Conservation (phyloP, 2,888 invertebrate species). For the Drosophila cyrtoloma region DNA sequence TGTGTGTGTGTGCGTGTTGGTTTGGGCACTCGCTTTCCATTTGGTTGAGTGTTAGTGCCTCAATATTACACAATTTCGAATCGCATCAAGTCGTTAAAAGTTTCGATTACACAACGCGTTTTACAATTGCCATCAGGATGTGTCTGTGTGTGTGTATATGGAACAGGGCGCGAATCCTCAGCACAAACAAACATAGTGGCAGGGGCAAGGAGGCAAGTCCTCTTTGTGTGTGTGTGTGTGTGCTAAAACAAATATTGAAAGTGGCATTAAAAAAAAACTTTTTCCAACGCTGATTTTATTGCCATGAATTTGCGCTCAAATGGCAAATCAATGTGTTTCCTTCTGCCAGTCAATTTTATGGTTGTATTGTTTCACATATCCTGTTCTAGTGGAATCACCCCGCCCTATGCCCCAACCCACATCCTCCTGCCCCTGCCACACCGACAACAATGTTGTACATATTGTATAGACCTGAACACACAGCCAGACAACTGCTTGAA, state of each 20-base stretch:
- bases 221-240: conserved; percentile 8
- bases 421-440: too few species aligned
- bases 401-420: neutral
- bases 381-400: conserved; percentile 17
- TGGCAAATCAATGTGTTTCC: conserved; percentile 82
- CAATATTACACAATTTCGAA: conserved; percentile 79
- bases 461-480: conserved; percentile 3
- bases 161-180: conserved; percentile 31
- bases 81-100: conserved; percentile 82
- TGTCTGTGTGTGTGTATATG: conserved; percentile 3
- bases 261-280: conserved; percentile 74
- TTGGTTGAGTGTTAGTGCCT: conserved; percentile 77
- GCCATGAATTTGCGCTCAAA: conserved; percentile 81
- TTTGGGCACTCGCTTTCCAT: conserved; percentile 49
- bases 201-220: neutral
- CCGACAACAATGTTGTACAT: conserved; percentile 3
- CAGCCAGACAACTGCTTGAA: conserved; percentile 4
- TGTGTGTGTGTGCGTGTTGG: conserved; percentile 18
- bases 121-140: conserved; percentile 69
- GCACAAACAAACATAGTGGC: conserved; percentile 26
- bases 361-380: conserved; percentile 55
- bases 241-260: conserved; percentile 77
- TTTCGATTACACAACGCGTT: conserved; percentile 82
- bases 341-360: conserved; percentile 77
- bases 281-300: conserved; percentile 76